Evolutionary conservation across 2,113 vertebrate genomes (phyloP).

Genomic region (Colistium nudipinnis): DNA sequence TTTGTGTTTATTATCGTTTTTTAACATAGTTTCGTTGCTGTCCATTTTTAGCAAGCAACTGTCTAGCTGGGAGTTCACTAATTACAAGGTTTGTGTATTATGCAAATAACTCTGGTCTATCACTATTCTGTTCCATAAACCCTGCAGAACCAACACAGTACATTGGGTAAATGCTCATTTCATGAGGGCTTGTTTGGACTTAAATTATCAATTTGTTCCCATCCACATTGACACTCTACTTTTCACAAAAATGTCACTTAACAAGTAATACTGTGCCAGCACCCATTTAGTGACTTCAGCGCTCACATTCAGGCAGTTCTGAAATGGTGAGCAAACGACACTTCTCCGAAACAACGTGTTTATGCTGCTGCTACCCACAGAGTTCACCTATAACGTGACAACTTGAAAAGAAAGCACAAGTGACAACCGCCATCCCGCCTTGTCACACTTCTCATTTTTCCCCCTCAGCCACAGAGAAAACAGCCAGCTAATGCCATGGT

Average conservation of each 20-base stretch:
- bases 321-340: conserved; percentile 75
- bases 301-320: conserved; percentile 51
- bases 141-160: neutral
- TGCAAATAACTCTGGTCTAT: neutral
- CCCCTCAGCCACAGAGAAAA: conserved; percentile 56
- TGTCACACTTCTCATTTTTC: conserved; percentile 64
- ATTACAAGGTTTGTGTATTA: neutral
- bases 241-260: conserved; percentile 33
- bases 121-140: neutral
- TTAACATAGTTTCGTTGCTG: neutral
- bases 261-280: conserved; percentile 26
- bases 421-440: conserved; percentile 71
- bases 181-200: conserved; percentile 6
- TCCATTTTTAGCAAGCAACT: neutral
- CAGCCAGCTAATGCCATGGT: conserved; percentile 52
- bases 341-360: conserved; percentile 75
- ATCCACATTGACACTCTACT: neutral
- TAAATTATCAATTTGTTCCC: conserved; percentile 10
- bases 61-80: neutral
- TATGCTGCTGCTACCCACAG: conserved; percentile 65
- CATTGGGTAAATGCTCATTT: neutral
- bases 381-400: conserved; percentile 75
- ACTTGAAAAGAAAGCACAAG: conserved; percentile 73
- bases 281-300: conserved; percentile 37
- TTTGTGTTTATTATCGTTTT: neutral